Base-by-base conservation (phyloP, 2,113 vertebrate species). In the Aythya baeri region DNA sequence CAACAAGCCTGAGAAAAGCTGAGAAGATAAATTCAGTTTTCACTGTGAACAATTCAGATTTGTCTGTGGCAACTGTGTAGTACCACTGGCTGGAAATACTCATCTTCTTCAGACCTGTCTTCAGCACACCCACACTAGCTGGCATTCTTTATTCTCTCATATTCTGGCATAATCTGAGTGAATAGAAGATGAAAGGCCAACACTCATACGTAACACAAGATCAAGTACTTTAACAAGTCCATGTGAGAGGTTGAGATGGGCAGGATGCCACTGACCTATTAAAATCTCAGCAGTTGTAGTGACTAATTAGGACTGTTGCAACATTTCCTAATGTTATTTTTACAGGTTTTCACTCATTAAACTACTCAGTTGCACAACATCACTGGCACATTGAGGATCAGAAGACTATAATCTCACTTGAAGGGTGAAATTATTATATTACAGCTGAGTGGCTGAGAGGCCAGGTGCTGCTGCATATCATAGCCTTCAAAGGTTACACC, bases 361-460 rank as follows among this genome's bases (percentile, higher is more conserved):
- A 17, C 54, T 55, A 9, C 61, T 50, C 71, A 20, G 31, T 6
- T 57, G 59, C 34, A 54, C 70, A 49, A 9, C 49, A 34, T 0
- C 34, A 52, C 25, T 2, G 2, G 18, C 2, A 1, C n/a, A 17
- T 0, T 29, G 58, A 17, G 59, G 58, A 55, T 1, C 17, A 86
- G 26, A 77, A 68, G 50, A 36, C 26, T 2, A 22, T 13, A 2
- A 66, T 15, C 57, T 41, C 34, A 4, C 23, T 11, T 4, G 29
- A 36, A 49, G 76, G 20, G 11, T 41, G 41, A 41, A 41, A 41
- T 41, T 41, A 41, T 41, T 41, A 41, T 41, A 41, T 41, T 41
- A 41, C 41, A 41, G 31, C 80, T 3, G 59, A 52, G 67, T 49
- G 44, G 73, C 27, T 12, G 36, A 34, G 46, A 46, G 82, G 14